A percentile compares a stretch with the other conserved stretches of the same genome.
Conservation (phyloP, 2,113 vertebrate genomes). For the Apaloderma vittatum region DNA sequence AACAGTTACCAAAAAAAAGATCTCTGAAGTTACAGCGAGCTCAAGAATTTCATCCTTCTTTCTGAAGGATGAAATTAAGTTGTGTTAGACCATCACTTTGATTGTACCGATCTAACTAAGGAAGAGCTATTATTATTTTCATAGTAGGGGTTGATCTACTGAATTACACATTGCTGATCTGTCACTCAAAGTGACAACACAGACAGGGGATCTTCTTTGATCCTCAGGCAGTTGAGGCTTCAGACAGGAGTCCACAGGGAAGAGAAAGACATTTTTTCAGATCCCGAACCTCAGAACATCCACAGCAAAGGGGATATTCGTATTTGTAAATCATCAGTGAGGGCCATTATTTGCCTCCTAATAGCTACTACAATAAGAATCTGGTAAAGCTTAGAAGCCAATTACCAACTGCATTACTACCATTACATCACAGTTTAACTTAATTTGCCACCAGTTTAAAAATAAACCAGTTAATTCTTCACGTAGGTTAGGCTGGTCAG, state of each 20-base stretch:
- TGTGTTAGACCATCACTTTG: conserved; percentile 77
- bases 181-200: conserved; percentile 78
- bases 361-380: background rate
- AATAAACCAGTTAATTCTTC: conserved; percentile 30
- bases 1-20: background rate
- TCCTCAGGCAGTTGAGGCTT: conserved; percentile 66
- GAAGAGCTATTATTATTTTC: conserved; percentile 78
- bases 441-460: conserved; percentile 41
- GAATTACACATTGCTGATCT: conserved; percentile 65
- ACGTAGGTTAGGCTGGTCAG: background rate
- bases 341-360: conserved; percentile 22
- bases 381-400: conserved; percentile 35
- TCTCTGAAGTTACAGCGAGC: conserved; percentile 55
- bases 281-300: background rate
- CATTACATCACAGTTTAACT: conserved; percentile 25
- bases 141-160: conserved; percentile 59
- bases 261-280: conserved; percentile 44
- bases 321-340: conserved; percentile 6
- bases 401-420: background rate
- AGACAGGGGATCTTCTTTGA: conserved; percentile 74
- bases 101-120: conserved; percentile 74
- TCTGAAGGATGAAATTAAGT: conserved; percentile 77
- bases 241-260: conserved; percentile 50
- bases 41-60: conserved; percentile 65
- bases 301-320: background rate